Evolutionary conservation across 35 echinoderm and acorn worm species (phyloP), one percentile per base, ranked within the genome.

Genomic region (Acanthaster planci): DNA sequence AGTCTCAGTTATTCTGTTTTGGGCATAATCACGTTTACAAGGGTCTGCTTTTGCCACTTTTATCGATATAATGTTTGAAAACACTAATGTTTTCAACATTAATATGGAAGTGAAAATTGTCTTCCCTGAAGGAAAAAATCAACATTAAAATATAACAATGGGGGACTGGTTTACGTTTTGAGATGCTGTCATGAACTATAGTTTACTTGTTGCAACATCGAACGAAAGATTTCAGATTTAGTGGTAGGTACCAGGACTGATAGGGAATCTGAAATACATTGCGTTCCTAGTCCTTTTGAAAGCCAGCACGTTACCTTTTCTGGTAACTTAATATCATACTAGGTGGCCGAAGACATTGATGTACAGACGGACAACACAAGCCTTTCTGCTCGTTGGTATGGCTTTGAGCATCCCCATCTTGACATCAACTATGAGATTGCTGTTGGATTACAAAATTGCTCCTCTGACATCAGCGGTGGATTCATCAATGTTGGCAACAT

Each of bases 341-440:
- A 36, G 29, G 34, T 68, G 1, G 60, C 34, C 60, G 29, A 68
- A 26, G 80, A 83, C 22, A 37, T 83, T 37, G 80, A 83, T 59
- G 80, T 83, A 16, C 80, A 86, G 76, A 77, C 10, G 36, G 21
- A 78, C 37, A 78, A 15, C 14, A 9, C 38, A 60, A 47, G 0
- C 15, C 6, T 89, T 17, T 35, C 77, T 1, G 47, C 35, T 17
- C 78, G 42, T 27, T 89, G 87, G 87, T 89, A 75, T 76, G 87
- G 87, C 1, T 89, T 89, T 53, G 52, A 80, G 29, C 78, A 89
- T 76, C 78, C 78, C 1, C 58, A 89, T 72, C 53, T 82, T 37
- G 64, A 89, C 16, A 64, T 89, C 14, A 89, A 27, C 18, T 89
- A 89, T 53, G 32, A 89, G 51, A 59, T 89, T 35, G 87, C 84